These are phyloP conservation scores for Phymatocera aterrima DNA, from an alignment of 2,888 invertebrate species.

Conservation along the genomic window DNA sequence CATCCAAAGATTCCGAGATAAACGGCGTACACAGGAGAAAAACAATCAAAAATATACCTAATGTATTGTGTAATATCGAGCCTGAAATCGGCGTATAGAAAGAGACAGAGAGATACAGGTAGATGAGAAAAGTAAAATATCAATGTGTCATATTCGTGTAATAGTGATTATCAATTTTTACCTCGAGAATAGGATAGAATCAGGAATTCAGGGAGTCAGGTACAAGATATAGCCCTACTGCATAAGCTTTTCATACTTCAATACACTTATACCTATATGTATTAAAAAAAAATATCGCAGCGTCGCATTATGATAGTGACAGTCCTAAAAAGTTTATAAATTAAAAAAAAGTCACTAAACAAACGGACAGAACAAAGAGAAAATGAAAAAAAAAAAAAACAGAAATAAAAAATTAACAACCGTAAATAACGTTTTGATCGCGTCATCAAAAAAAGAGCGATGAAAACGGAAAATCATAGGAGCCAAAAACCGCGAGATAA, in stretches of 20 bases:
- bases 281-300: neutral
- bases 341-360: too few species aligned
- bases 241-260: constrained; percentile 64
- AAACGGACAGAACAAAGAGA: too few species aligned
- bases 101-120: neutral
- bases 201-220: too few species aligned
- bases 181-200: constrained; percentile 61
- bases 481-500: too few species aligned
- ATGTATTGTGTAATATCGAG: too few species aligned
- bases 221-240: constrained; percentile 71
- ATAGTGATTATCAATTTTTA: constrained; percentile 11
- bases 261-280: constrained; percentile 42
- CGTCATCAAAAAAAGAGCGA: too few species aligned
- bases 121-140: neutral
- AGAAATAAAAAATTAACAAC: neutral
- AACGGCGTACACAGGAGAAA: too few species aligned
- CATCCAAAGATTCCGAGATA: neutral
- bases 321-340: too few species aligned
- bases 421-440: too few species aligned
- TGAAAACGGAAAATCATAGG: too few species aligned
- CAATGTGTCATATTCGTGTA: constrained; percentile 18
- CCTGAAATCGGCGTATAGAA: neutral
- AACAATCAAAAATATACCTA: too few species aligned
- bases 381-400: neutral
- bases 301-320: too few species aligned